phyloP scores from a whole-genome alignment of 23 tunicate genomes.

The Botrylloides violaceus region DNA sequence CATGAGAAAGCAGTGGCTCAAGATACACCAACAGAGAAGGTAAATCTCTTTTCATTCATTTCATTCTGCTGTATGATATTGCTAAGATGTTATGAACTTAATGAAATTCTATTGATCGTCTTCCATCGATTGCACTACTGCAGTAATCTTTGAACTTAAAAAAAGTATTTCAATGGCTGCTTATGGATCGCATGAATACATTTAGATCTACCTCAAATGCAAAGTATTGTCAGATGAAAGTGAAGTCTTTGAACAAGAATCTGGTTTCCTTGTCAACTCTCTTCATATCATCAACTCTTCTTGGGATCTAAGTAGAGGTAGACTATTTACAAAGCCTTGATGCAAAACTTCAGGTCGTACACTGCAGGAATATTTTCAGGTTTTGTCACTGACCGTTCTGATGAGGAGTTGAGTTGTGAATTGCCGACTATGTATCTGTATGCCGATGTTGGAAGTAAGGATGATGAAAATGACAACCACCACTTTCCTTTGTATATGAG shows the following conservation, averaged over 20 bases:
- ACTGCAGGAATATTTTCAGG: no score
- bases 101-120: no score
- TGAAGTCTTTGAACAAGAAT: slow-evolving; percentile 11
- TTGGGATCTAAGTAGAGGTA: slow-evolving; percentile 8
- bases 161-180: background rate
- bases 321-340: no score
- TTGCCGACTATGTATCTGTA: slow-evolving; percentile 15
- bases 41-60: background rate
- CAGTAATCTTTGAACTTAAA: background rate
- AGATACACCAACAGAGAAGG: slow-evolving; percentile 60
- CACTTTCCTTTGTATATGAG: slow-evolving; percentile 73
- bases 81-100: no score
- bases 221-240: background rate
- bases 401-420: background rate
- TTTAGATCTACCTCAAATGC: slow-evolving; percentile 9
- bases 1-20: slow-evolving; percentile 85
- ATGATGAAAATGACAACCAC: background rate
- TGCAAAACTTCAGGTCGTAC: no score
- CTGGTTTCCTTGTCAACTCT: slow-evolving; percentile 9
- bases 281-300: slow-evolving; percentile 5
- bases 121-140: background rate
- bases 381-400: background rate
- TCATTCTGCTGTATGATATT: background rate
- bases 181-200: background rate
- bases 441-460: slow-evolving; percentile 15